A percentile compares a stretch with the other conserved stretches of the same genome.
These are phyloP conservation scores for Ceratina australensis DNA, from an alignment of 1,140 invertebrate species.

Conservation along the genomic window DNA sequence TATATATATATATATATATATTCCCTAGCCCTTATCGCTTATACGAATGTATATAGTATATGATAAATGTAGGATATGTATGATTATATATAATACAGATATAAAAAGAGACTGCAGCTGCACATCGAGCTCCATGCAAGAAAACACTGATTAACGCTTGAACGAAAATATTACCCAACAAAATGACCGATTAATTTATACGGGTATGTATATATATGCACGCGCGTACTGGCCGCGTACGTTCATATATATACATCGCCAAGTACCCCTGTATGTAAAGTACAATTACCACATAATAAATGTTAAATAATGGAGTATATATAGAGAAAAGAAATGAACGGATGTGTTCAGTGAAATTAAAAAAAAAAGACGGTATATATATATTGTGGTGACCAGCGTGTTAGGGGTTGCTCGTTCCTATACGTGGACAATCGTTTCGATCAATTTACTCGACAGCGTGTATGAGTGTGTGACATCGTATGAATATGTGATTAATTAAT, in stretches of 20 bases:
- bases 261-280: conserved; percentile 13
- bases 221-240: neutral
- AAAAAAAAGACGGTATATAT: neutral
- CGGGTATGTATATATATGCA: conserved; percentile 24
- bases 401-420: conserved; percentile 12
- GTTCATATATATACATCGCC: conserved; percentile 18
- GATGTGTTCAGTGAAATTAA: conserved; percentile 21
- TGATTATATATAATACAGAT: conserved; percentile 73
- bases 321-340: conserved; percentile 19
- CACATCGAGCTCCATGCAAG: conserved; percentile 80
- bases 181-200: conserved; percentile 54
- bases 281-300: conserved; percentile 29
- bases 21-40: conserved; percentile 52
- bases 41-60: conserved; percentile 45
- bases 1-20: conserved; percentile 45
- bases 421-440: neutral
- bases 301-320: conserved; percentile 12
- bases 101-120: conserved; percentile 76
- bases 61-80: conserved; percentile 48
- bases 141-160: conserved; percentile 78
- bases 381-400: conserved; percentile 4
- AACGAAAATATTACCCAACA: conserved; percentile 72
- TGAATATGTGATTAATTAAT: conserved; percentile 7
- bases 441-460: neutral
- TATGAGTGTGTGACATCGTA: conserved; percentile 20